Evolutionary conservation across 2,888 invertebrate genomes (phyloP), one percentile per base, ranked within the genome.

Genomic region (Cosmopolites sordidus): DNA sequence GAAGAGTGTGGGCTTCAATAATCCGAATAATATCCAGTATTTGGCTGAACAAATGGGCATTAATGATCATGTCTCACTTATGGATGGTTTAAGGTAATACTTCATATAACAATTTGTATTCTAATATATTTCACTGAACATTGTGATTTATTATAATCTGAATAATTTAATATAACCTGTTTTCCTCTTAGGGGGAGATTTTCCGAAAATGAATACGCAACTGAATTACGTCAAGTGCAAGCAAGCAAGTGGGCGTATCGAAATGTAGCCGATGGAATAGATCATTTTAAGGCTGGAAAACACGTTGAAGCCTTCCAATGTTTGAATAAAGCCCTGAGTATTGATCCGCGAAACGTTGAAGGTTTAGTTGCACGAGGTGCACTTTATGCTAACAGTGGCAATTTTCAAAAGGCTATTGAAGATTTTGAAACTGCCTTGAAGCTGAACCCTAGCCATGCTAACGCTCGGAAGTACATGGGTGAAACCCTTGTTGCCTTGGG

Each of bases 231-330:
- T 54, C 91, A 92, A 75, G 83, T 86, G 16, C 95, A 96, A 76
- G 92, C 93, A 43, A 89, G 89, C 72, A 92, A 92, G 74, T 92
- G 92, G 92, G 94, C 94, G 1, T 92, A 92, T 75, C 84, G 90
- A 72, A 80, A 78, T 69, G 95, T 96, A 16, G 92, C 93, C n/a
- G 92, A 94, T 74, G 96, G 96, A 16, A 94, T 96, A 66, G 89
- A 90, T 69, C 89, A 91, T 76, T 95, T 95, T 76, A 96, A 96
- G 76, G 86, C 88, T 41, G 93, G 93, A 40, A 83, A 90, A 64
- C 92, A 92, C 73, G 87, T 91, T 0, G 96, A 97, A 78, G 96
- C 96, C 30, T 92, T 95, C 76, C 93, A 93, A 71, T 92, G 92
- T 69, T 79, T 94, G 39, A 94, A 94, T 74, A 92, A 92, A 74